These are phyloP conservation scores for Lampropteryx suffumata DNA, from an alignment of 2,888 invertebrate genomes.

Conservation along the genomic window DNA sequence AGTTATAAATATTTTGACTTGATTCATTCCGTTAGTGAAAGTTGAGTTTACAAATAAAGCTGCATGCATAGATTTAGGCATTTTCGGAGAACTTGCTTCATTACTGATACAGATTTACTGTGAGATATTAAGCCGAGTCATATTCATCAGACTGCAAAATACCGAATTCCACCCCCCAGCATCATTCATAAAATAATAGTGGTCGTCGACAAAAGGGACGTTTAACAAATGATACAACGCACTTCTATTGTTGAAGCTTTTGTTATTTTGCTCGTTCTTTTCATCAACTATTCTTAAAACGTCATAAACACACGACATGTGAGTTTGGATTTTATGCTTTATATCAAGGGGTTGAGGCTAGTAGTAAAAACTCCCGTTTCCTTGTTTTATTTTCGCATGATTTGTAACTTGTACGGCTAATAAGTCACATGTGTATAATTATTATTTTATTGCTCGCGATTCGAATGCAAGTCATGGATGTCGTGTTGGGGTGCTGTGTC, in stretches of 20 bases:
- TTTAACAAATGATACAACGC: conserved; percentile 81
- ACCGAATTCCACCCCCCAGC: conserved; percentile 59
- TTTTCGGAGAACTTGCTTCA: too few relatives aligned
- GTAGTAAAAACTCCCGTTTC: conserved; percentile 25
- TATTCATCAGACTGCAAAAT: conserved; percentile 53
- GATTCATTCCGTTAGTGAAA: too few relatives aligned
- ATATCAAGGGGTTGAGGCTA: conserved; percentile 16
- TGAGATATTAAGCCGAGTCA: conserved; percentile 32
- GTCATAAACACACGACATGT: conserved; percentile 35
- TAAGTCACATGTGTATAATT: conserved; percentile 81
- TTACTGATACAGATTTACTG: too few relatives aligned
- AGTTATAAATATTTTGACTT: too few relatives aligned
- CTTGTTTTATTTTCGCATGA: conserved; percentile 59
- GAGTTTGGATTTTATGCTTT: conserved; percentile 16
- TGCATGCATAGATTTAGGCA: too few relatives aligned
- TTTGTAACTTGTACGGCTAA: conserved; percentile 69
- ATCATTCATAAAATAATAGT: conserved; percentile 81
- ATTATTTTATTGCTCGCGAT: conserved; percentile 77
- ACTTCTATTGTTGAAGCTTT: conserved; percentile 78
- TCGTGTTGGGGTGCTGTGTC: conserved; percentile 62
- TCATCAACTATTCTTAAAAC: conserved; percentile 44
- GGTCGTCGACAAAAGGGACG: conserved; percentile 78
- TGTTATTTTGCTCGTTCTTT: conserved; percentile 70
- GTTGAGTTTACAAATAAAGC: too few relatives aligned
- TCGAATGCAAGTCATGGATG: conserved; percentile 72